Percentiles rank a stretch among this genome's conserved stretches.
phyloP scores from a whole-genome alignment of 2,797 vertebrate genomes.

The Spinus pinus region DNA sequence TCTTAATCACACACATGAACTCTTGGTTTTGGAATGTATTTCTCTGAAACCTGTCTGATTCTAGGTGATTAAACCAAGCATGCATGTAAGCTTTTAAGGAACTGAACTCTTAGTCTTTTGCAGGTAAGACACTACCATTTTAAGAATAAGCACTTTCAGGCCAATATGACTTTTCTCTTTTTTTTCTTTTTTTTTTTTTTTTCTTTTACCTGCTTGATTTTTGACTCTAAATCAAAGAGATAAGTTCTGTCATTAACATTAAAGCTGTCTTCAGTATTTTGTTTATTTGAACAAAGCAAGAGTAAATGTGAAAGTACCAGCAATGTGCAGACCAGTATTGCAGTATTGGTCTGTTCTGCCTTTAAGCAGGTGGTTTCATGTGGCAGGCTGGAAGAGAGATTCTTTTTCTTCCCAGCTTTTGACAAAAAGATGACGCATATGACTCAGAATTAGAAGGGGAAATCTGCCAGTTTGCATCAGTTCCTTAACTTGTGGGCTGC shows the following conservation, averaged over 20 bases:
- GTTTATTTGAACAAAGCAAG: slow-evolving; percentile 27
- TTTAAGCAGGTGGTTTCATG: slow-evolving; percentile 67
- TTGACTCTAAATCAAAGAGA: background rate
- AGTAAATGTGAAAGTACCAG: background rate
- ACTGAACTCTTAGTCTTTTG: background rate
- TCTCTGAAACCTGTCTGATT: background rate
- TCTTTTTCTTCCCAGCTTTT: slow-evolving; percentile 62
- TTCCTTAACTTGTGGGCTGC: slow-evolving; percentile 66
- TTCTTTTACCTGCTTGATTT: background rate
- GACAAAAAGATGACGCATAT: slow-evolving; percentile 69
- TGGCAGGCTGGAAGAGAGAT: slow-evolving; percentile 49
- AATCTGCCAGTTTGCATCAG: slow-evolving; percentile 70
- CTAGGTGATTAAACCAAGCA: background rate
- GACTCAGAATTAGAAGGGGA: slow-evolving; percentile 69
- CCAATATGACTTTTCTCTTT: background rate
- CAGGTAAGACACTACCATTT: background rate
- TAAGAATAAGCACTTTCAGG: background rate
- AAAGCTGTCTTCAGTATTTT: background rate
- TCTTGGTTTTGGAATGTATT: background rate
- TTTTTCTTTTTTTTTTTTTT: too few relatives aligned
- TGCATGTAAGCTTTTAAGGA: background rate
- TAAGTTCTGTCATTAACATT: background rate
- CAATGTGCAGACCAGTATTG: background rate
- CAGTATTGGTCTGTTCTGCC: slow-evolving; percentile 32
- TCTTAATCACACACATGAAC: background rate